A percentile compares a stretch with the other conserved stretches of the same genome.
These are phyloP conservation scores for Drosophila robusta DNA, from an alignment of 2,888 invertebrate genomes.

Conservation along the genomic window DNA sequence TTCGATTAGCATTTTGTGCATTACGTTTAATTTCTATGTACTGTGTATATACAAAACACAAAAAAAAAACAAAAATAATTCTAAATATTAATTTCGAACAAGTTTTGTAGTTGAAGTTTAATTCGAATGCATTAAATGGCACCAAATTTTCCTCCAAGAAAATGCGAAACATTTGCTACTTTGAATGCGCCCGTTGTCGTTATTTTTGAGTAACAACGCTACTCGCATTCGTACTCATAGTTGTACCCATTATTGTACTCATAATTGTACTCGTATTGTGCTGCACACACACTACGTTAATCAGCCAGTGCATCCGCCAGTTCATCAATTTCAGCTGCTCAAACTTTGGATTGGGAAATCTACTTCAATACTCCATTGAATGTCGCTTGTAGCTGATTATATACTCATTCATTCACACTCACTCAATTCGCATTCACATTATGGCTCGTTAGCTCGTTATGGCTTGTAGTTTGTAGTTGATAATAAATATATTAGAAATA, in stretches of 20 bases:
- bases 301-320: conserved; percentile 11
- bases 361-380: conserved; percentile 4
- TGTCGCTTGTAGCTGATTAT: conserved; percentile 32
- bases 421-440: conserved; percentile 2
- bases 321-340: conserved; percentile 10
- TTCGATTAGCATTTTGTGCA: conserved; percentile 54
- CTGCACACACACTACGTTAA: neutral
- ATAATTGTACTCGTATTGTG: neutral
- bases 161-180: conserved; percentile 19
- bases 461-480: conserved; percentile 22
- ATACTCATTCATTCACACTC: conserved; percentile 1
- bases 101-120: conserved; percentile 34
- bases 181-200: conserved; percentile 43
- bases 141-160: conserved; percentile 15
- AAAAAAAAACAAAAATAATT: conserved; percentile 16
- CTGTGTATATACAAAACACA: conserved; percentile 41
- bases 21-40: conserved; percentile 36
- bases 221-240: conserved; percentile 11
- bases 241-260: neutral
- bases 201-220: conserved; percentile 24
- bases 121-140: conserved; percentile 21
- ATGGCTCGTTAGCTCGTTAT: conserved; percentile 30
- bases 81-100: conserved; percentile 14
- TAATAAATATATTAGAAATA: conserved; percentile 10
- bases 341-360: conserved; percentile 20